Base-by-base conservation (phyloP, 1,140 invertebrate genomes). In the Leptonema lineaticorne region DNA sequence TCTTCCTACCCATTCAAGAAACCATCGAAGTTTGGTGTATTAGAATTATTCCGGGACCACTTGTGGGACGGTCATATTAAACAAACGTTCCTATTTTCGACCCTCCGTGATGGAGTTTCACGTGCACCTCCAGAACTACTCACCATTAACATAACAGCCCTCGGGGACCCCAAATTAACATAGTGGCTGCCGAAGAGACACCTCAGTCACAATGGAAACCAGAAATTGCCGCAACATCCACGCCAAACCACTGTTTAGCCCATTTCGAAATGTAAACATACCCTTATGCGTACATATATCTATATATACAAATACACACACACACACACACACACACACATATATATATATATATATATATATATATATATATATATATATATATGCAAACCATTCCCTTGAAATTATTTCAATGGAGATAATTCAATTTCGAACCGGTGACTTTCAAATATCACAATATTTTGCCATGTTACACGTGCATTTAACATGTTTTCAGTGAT, bases 61-160 rank as follows among this genome's bases (percentile, higher is more conserved):
- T 53, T 53, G 48, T 20, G 57, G 57, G 33, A 18, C 33, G 28
- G 28, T 24, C 57, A 41, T 59, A 59, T 59, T 59, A 59, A 29
- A 29, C 28, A 29, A 8, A 14, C 33, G 57, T 33, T 41, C 24
- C 50, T 29, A 59, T 24, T 18, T 30, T 22, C 28, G n/a, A n/a
- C n/a, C n/a, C n/a, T n/a, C 33, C 33, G n/a, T n/a, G n/a, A 37
- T 37, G 33, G 33, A n/a, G n/a, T 37, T n/a, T n/a, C 7, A 8
- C n/a, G n/a, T n/a, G n/a, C 48, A 20, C 48, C 48, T 27, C 9
- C 11, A 9, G 1, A 53, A 8, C 28, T 30, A 24, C 56, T 9
- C 5, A 28, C 26, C 57, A 59, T 59, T 59, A 59, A 59, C 57
- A 59, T 59, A 59, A 59, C 57, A 59, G 57, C 20, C 57, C 57